phyloP scores from a whole-genome alignment of 2,113 vertebrate genomes.

The Regulus satrapa region DNA sequence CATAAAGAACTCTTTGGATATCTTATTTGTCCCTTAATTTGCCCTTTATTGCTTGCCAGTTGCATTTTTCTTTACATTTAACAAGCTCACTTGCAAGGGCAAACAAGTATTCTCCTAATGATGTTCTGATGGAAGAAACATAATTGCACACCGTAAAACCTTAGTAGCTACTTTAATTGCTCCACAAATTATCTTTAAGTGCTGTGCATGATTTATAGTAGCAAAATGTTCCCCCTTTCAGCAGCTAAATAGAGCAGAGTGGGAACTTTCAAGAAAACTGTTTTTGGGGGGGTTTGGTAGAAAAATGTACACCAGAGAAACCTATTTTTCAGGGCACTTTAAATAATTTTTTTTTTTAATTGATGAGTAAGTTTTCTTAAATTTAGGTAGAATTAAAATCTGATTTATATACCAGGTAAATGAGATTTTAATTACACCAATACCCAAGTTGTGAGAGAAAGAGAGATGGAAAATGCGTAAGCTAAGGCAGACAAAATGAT shows the following conservation, averaged over 20 bases:
- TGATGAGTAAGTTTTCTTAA: background rate
- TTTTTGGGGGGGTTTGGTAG: background rate
- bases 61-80: slow-evolving; percentile 26
- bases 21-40: slow-evolving; percentile 22
- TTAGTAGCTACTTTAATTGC: slow-evolving; percentile 47
- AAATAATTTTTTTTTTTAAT: background rate
- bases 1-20: background rate
- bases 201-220: background rate
- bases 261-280: background rate
- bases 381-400: background rate
- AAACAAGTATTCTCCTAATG: slow-evolving; percentile 44
- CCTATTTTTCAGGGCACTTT: background rate
- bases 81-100: slow-evolving; percentile 23
- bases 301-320: background rate
- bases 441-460: background rate
- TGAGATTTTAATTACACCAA: background rate
- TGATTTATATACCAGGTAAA: background rate
- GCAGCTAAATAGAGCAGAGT: background rate
- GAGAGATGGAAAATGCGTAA: background rate
- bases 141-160: slow-evolving; percentile 44
- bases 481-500: background rate
- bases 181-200: slow-evolving; percentile 39
- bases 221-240: background rate
- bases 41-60: background rate
- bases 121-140: slow-evolving; percentile 34